Evolutionary conservation across 2,113 vertebrate genomes (phyloP).

Genomic region (human (Homo sapiens)): GRCh38 chr1:82597001-82597500

Average conservation of each 20-base stretch:
- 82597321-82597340: slow-evolving; percentile 1
- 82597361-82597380: slow-evolving; percentile 62
- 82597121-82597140: background rate
- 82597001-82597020: background rate
- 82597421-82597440: slow-evolving; percentile 22
- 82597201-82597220: slow-evolving; percentile 19
- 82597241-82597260: slow-evolving; percentile 6
- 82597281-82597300: background rate
- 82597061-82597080: background rate
- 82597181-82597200: background rate
- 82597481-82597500: background rate
- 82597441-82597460: slow-evolving; percentile 40
- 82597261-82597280: slow-evolving; percentile 46
- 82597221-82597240: slow-evolving; percentile 6
- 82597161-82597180: background rate
- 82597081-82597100: slow-evolving; percentile 1
- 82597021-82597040: background rate
- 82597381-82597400: slow-evolving; percentile 42
- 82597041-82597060: background rate
- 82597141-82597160: slow-evolving; percentile 22
- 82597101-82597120: background rate
- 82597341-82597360: slow-evolving; percentile 49
- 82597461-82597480: slow-evolving; percentile 20
- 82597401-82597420: slow-evolving; percentile 52
- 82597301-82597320: slow-evolving; percentile 26